These are phyloP conservation scores for Dolichomitus sp. DNA, from an alignment of 2,888 invertebrate genomes.

Conservation along the genomic window DNA sequence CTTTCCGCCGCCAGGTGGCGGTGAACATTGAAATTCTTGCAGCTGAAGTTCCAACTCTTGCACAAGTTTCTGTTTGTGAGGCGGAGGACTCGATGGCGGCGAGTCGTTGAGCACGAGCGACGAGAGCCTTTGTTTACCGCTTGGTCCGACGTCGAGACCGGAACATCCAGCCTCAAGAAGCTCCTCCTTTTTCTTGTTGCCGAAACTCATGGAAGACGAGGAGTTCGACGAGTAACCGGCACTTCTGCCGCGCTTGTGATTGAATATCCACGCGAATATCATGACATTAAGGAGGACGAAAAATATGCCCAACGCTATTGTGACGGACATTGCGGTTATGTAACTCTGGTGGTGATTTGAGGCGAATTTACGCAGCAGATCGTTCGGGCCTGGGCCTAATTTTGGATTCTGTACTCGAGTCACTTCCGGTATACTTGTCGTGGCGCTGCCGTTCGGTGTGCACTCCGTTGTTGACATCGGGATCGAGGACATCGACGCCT, in stretches of 20 bases:
- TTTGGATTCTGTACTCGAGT: conserved; percentile 80
- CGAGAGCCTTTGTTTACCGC: conserved; percentile 77
- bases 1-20: conserved; percentile 85
- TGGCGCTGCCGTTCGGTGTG: conserved; percentile 89
- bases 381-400: conserved; percentile 89
- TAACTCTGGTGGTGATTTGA: conserved; percentile 95
- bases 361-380: conserved; percentile 92
- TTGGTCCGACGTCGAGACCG: conserved; percentile 87
- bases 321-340: conserved; percentile 95
- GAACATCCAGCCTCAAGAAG: conserved; percentile 91
- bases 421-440: conserved; percentile 73
- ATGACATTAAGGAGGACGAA: conserved; percentile 93
- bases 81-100: conserved; percentile 78
- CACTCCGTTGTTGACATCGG: conserved; percentile 91
- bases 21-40: conserved; percentile 89
- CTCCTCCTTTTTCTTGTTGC: conserved; percentile 93
- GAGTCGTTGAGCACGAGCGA: conserved; percentile 79
- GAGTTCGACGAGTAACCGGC: conserved; percentile 76
- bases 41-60: conserved; percentile 88
- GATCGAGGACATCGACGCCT: conserved; percentile 83
- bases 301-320: conserved; percentile 95
- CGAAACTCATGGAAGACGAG: conserved; percentile 79
- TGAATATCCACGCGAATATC: conserved; percentile 94
- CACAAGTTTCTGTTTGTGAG: conserved; percentile 82
- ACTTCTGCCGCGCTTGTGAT: conserved; percentile 91